Base-by-base conservation (phyloP, 2,113 vertebrate species). In the Panthera uncia region DNA sequence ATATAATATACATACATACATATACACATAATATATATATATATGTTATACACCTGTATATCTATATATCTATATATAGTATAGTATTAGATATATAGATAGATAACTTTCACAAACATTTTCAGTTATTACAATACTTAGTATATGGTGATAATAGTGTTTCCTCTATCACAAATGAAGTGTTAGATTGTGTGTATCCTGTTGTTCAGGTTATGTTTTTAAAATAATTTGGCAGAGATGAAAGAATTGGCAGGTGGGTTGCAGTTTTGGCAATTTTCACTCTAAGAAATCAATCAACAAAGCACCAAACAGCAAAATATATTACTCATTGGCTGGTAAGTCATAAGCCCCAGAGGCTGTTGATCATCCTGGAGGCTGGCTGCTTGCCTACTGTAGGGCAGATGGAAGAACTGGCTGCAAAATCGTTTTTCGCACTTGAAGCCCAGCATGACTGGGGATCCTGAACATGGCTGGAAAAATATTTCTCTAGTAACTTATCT, bases 311-410 rank as follows among this genome's bases (percentile, higher is more conserved):
- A 1, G 97, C 96, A 98, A 98, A 98, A 98, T 91, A 97, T 96
- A 98, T 99, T 98, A 98, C 98, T 98, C 97, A 98, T 86, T 99
- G 98, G 97, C 98, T 98, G 98, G 90, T 98, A 98, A 98, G 94
- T 89, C 92, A 48, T 36, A 98, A 96, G 87, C 97, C 97, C 97
- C 57, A 1, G 96, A 96, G 97, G 93, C 91, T 97, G 95, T 92
- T 98, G 97, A 98, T 98, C 95, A 97, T 98, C 95, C 89, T 97
- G 87, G 93, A 55, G 88, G 76, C 95, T 99, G 99, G 98, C 98
- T 98, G 97, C 79, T 94, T 97, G 98, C 98, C 98, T 93, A 96
- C 93, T 93, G 45, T 80, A 97, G 95, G 97, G 91, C 98, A 99
- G 99, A 99, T 99, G 98, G 98, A 98, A 96, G 97, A 97, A 95